Conservation (phyloP, 2,113 vertebrate genomes). For the Alaudala cheleensis region DNA sequence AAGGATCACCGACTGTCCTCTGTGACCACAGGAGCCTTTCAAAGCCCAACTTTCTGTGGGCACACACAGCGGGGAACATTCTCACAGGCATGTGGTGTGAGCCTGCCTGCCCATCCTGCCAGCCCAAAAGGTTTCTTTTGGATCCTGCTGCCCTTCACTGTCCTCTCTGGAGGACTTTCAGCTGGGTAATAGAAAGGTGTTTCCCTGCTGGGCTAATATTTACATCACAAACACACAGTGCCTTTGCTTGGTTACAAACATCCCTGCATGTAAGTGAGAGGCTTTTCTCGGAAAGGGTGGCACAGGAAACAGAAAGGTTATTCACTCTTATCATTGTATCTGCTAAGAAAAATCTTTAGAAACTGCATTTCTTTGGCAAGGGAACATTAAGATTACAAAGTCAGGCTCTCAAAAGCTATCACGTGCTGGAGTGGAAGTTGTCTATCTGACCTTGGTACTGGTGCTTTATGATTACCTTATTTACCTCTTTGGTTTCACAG, state of each 20-base stretch:
- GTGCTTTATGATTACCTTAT: not conserved
- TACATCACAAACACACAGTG: slow-evolving; percentile 37
- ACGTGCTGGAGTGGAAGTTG: not conserved
- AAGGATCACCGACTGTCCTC: not conserved
- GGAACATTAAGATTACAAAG: not conserved
- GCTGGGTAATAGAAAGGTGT: not conserved
- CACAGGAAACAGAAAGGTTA: not conserved
- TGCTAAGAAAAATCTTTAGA: not conserved
- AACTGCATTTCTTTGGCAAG: rapidly evolving
- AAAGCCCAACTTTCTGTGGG: not conserved
- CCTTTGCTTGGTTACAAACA: slow-evolving; percentile 53
- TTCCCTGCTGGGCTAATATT: slow-evolving; percentile 53
- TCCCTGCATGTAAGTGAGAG: not conserved
- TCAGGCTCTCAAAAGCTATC: not conserved
- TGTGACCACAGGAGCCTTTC: not conserved
- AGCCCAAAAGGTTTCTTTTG: not conserved
- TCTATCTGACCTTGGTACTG: not conserved
- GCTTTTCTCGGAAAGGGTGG: slow-evolving; percentile 4
- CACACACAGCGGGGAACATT: rapidly evolving
- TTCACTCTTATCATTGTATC: not conserved
- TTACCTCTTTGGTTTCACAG: not conserved
- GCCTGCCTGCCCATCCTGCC: not conserved
- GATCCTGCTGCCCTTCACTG: not conserved
- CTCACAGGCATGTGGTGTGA: rapidly evolving
- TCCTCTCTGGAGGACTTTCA: not conserved